phyloP scores from a whole-genome alignment of 2,888 invertebrate genomes.

The Oxycera nigricornis region DNA sequence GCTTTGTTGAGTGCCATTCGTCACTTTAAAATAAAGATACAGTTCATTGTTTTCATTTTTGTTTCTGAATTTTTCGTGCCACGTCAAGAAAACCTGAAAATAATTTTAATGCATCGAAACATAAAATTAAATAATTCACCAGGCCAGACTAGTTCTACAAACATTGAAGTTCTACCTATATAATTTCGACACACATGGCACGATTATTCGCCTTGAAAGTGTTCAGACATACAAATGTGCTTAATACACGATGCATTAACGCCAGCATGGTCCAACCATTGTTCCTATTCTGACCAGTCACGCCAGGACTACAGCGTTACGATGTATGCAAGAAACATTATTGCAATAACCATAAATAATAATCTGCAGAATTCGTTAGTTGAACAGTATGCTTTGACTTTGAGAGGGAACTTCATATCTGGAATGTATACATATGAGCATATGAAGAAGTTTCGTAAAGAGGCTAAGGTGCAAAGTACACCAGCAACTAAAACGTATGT shows the following conservation, averaged over 20 bases:
- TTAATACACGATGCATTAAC: constrained; percentile 25
- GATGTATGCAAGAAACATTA: constrained; percentile 34
- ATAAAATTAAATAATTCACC: constrained; percentile 27
- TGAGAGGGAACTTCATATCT: neutral
- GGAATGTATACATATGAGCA: no score
- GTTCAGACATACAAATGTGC: neutral
- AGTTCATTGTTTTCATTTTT: no score
- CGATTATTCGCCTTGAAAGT: neutral
- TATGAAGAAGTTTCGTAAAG: no score
- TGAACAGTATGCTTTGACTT: constrained; percentile 11
- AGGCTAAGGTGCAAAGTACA: no score
- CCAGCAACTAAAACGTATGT: no score
- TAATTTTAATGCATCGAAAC: constrained; percentile 12
- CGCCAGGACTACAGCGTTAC: neutral
- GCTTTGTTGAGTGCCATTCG: no score
- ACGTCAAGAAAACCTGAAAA: neutral
- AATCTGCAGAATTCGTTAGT: constrained; percentile 36
- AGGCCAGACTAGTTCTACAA: neutral
- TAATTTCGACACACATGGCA: neutral
- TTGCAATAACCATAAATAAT: constrained; percentile 38
- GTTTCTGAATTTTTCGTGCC: no score
- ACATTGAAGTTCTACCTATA: neutral
- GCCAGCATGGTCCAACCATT: neutral
- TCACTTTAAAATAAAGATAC: no score
- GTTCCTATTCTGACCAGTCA: neutral